These are phyloP conservation scores for Ceratina australensis DNA, from an alignment of 1,140 invertebrate species.

Conservation along the genomic window DNA sequence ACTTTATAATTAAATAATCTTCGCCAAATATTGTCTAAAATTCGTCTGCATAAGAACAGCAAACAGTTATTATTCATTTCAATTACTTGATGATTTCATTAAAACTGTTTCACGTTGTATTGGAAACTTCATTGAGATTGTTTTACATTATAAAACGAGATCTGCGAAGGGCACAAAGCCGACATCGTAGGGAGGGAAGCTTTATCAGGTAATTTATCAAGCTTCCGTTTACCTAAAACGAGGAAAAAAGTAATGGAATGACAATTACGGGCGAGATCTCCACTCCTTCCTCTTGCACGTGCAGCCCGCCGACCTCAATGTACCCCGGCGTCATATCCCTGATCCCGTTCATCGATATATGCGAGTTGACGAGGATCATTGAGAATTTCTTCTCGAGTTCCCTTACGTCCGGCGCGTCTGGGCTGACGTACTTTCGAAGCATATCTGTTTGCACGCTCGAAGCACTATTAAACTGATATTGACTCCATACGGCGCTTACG, in stretches of 20 bases:
- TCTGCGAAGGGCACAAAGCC: no score
- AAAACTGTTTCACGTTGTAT: no score
- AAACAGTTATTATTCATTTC: no score
- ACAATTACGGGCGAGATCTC: constrained; percentile 58
- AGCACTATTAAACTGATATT: constrained; percentile 55
- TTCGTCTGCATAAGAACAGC: no score
- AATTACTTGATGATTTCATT: no score
- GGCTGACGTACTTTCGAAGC: constrained; percentile 74
- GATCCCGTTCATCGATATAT: constrained; percentile 79
- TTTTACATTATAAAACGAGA: no score
- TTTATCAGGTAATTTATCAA: no score
- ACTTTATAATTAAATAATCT: no score
- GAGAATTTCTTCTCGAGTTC: constrained; percentile 78
- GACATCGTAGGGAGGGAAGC: no score
- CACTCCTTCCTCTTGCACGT: constrained; percentile 70
- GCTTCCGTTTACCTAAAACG: no score
- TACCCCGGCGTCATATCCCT: constrained; percentile 77
- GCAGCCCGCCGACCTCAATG: constrained; percentile 83
- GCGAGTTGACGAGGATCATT: constrained; percentile 81
- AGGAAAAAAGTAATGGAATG: background rate
- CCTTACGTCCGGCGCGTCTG: constrained; percentile 69
- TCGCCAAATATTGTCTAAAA: no score
- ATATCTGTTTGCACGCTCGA: constrained; percentile 64
- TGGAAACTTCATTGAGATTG: no score
- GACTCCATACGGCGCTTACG: constrained; percentile 42